Evolutionary conservation across 2,888 invertebrate genomes (phyloP).

Genomic region (Dastarcus helophoroides): DNA sequence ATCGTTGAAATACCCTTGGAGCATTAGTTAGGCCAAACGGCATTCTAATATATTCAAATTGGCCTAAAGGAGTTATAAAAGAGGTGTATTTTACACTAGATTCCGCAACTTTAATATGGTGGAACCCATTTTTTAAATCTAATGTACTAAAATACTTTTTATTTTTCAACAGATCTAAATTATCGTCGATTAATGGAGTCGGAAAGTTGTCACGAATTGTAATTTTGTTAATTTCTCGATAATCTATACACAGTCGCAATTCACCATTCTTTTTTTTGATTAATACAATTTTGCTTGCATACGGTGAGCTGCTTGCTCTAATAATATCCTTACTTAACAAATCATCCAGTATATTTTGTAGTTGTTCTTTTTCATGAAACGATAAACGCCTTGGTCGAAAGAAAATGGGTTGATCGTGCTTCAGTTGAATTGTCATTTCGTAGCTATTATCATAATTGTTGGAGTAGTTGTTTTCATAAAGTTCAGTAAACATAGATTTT

Average conservation of each 20-base stretch:
- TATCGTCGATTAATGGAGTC: slow-evolving; percentile 22
- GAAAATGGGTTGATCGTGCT: slow-evolving; percentile 11
- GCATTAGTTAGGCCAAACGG: slow-evolving; percentile 20
- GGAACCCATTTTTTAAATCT: slow-evolving; percentile 17
- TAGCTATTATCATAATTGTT: too few relatives aligned
- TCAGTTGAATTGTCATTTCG: slow-evolving; percentile 15
- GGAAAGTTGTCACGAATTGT: slow-evolving; percentile 20
- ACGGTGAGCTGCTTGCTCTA: slow-evolving; percentile 19
- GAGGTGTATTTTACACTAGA: slow-evolving; percentile 14
- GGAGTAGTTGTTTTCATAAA: too few relatives aligned
- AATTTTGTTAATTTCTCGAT: slow-evolving; percentile 19
- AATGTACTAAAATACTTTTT: slow-evolving; percentile 15
- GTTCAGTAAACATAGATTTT: too few relatives aligned
- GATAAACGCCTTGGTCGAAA: slow-evolving; percentile 14
- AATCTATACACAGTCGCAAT: slow-evolving; percentile 21
- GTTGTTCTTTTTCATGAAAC: slow-evolving; percentile 13
- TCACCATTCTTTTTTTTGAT: slow-evolving; percentile 21
- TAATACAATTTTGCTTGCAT: slow-evolving; percentile 19
- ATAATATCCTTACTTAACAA: slow-evolving; percentile 14
- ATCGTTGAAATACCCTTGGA: slow-evolving; percentile 16
- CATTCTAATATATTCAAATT: slow-evolving; percentile 16
- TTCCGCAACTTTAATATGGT: slow-evolving; percentile 16
- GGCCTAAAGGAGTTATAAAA: slow-evolving; percentile 19
- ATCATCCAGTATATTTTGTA: slow-evolving; percentile 14
- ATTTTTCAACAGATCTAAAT: slow-evolving; percentile 15